These are phyloP conservation scores for Anoncus sp. DNA, from an alignment of 2,888 invertebrate genomes.

Conservation along the genomic window DNA sequence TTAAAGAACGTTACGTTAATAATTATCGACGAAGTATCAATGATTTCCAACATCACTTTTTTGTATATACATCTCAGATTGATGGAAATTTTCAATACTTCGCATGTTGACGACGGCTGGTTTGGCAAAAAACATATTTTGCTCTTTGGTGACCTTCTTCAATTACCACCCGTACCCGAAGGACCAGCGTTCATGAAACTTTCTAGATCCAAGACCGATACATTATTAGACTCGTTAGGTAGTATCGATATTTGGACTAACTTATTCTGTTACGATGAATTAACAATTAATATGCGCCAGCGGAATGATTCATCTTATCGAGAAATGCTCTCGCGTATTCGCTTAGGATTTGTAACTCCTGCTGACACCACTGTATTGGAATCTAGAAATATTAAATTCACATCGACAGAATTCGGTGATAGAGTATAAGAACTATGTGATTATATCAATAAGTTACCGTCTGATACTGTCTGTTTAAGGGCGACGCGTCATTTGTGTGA, in stretches of 20 bases:
- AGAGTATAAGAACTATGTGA: too few species aligned
- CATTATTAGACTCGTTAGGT: constrained; percentile 66
- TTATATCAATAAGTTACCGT: too few species aligned
- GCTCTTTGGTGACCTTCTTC: constrained; percentile 52
- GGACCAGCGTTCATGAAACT: constrained; percentile 71
- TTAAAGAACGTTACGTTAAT: constrained; percentile 38
- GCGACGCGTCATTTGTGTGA: too few species aligned
- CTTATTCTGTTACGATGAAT: constrained; percentile 71
- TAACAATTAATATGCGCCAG: constrained; percentile 71
- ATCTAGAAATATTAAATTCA: constrained; percentile 43
- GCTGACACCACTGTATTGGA: constrained; percentile 35
- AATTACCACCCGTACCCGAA: constrained; percentile 74
- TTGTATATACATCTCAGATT: too few species aligned
- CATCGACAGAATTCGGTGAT: too few species aligned
- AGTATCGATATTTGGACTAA: constrained; percentile 68
- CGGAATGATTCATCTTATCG: constrained; percentile 63
- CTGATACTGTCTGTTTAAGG: too few species aligned
- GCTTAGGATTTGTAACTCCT: constrained; percentile 15
- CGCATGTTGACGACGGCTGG: too few species aligned
- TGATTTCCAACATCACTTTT: too few species aligned
- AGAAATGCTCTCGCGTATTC: constrained; percentile 59
- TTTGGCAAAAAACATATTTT: too few species aligned
- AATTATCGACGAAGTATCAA: constrained; percentile 54
- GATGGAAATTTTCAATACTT: too few species aligned
- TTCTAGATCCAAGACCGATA: constrained; percentile 63